These are phyloP conservation scores for Glaucopsyche alexis DNA, from an alignment of 2,888 invertebrate genomes.

Conservation along the genomic window DNA sequence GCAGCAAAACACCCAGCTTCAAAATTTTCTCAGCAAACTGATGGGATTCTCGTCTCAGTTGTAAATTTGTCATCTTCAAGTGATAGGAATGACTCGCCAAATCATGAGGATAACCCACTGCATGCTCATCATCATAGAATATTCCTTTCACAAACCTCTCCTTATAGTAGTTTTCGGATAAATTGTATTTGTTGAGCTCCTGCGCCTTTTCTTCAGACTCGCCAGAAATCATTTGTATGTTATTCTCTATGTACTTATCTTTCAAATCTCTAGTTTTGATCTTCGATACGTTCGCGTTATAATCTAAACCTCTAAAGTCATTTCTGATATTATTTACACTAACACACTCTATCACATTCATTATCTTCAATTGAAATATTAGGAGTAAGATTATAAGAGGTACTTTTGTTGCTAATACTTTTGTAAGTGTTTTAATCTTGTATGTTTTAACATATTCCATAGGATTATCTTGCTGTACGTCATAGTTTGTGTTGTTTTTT, in stretches of 20 bases:
- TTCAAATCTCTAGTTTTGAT: slow-evolving; percentile 51
- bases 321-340: slow-evolving; percentile 61
- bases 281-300: slow-evolving; percentile 48
- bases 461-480: slow-evolving; percentile 48
- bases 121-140: slow-evolving; percentile 53
- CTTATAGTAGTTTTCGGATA: slow-evolving; percentile 47
- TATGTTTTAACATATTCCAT: slow-evolving; percentile 72
- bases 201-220: slow-evolving; percentile 51
- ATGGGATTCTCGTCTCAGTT: slow-evolving; percentile 61
- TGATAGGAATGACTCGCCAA: slow-evolving; percentile 59
- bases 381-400: slow-evolving; percentile 60
- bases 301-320: slow-evolving; percentile 44
- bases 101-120: slow-evolving; percentile 66
- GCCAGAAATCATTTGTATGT: slow-evolving; percentile 50
- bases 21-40: slow-evolving; percentile 71
- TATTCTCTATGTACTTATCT: slow-evolving; percentile 47
- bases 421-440: slow-evolving; percentile 59
- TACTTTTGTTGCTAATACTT: slow-evolving; percentile 41
- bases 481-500: slow-evolving; percentile 38
- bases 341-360: slow-evolving; percentile 76
- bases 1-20: slow-evolving; percentile 83
- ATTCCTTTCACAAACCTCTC: slow-evolving; percentile 45
- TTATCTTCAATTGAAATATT: slow-evolving; percentile 64
- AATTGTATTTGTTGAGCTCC: slow-evolving; percentile 58
- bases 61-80: slow-evolving; percentile 66